Percentiles rank a stretch among this genome's conserved stretches.
phyloP scores from a whole-genome alignment of 2,888 invertebrate species.

The Hyppa rectilinea region DNA sequence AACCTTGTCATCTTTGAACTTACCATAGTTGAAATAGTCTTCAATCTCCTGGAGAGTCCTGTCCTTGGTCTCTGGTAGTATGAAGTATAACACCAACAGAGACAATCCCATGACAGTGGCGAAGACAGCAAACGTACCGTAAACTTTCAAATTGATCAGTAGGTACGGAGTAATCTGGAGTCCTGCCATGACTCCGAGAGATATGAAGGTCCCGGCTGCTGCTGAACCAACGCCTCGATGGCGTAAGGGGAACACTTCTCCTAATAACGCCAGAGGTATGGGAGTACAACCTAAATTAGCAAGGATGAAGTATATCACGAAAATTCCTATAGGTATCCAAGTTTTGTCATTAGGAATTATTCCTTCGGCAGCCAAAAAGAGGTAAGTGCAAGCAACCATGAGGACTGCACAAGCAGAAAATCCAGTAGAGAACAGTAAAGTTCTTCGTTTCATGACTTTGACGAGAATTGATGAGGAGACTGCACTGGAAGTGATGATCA shows the following conservation, averaged over 20 bases:
- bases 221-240: slow-evolving; percentile 77
- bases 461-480: slow-evolving; percentile 75
- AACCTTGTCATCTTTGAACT: slow-evolving; percentile 32
- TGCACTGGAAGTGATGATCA: slow-evolving; percentile 75
- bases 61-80: slow-evolving; percentile 75
- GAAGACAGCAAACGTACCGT: slow-evolving; percentile 71
- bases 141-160: slow-evolving; percentile 66
- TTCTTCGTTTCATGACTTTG: slow-evolving; percentile 75
- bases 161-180: slow-evolving; percentile 76
- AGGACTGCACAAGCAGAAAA: slow-evolving; percentile 71
- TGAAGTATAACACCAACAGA: slow-evolving; percentile 67
- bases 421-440: slow-evolving; percentile 76
- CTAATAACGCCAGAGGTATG: slow-evolving; percentile 78
- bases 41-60: slow-evolving; percentile 75
- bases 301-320: slow-evolving; percentile 76
- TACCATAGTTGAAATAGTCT: slow-evolving; percentile 67
- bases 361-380: slow-evolving; percentile 68
- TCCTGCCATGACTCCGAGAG: slow-evolving; percentile 69
- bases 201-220: slow-evolving; percentile 71
- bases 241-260: slow-evolving; percentile 80
- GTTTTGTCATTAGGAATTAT: slow-evolving; percentile 67
- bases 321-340: slow-evolving; percentile 74
- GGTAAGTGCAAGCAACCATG: slow-evolving; percentile 70
- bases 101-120: slow-evolving; percentile 56
- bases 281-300: slow-evolving; percentile 81